phyloP scores from a whole-genome alignment of 2,888 invertebrate species.

The Parnassius orleans region DNA sequence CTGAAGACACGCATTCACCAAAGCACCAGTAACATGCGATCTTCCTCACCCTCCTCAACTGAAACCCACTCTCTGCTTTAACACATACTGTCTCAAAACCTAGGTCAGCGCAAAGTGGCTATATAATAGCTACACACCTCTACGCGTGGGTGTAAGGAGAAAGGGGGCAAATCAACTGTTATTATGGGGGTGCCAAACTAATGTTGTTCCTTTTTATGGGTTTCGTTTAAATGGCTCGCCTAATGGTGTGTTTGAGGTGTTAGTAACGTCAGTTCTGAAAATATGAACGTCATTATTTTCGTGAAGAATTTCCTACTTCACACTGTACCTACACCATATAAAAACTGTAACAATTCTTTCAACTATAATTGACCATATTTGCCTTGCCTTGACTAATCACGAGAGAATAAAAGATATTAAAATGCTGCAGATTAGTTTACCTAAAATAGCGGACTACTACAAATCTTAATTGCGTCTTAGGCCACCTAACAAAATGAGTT shows the following conservation, averaged over 20 bases:
- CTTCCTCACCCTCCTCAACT: constrained; percentile 25
- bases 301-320: constrained; percentile 26
- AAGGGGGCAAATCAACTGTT: constrained; percentile 71
- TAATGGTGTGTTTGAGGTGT: constrained; percentile 70
- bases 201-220: constrained; percentile 75
- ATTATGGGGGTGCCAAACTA: constrained; percentile 76
- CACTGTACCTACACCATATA: constrained; percentile 3
- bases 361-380: not conserved
- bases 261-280: constrained; percentile 47
- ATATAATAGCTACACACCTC: constrained; percentile 29
- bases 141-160: constrained; percentile 42
- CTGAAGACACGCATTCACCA: constrained; percentile 62
- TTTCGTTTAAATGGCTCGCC: constrained; percentile 62
- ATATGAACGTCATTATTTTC: constrained; percentile 21
- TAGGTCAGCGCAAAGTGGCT: constrained; percentile 50
- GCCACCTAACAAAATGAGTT: too few relatives aligned
- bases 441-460: too few relatives aligned
- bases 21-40: constrained; percentile 30
- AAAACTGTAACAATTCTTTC: not conserved
- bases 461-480: too few relatives aligned
- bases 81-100: constrained; percentile 28
- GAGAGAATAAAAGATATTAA: too few relatives aligned
- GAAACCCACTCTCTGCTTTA: constrained; percentile 13
- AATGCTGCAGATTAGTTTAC: too few relatives aligned
- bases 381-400: too few relatives aligned